These are phyloP conservation scores for Conomelus anceps DNA, from an alignment of 2,888 invertebrate genomes.

Conservation along the genomic window DNA sequence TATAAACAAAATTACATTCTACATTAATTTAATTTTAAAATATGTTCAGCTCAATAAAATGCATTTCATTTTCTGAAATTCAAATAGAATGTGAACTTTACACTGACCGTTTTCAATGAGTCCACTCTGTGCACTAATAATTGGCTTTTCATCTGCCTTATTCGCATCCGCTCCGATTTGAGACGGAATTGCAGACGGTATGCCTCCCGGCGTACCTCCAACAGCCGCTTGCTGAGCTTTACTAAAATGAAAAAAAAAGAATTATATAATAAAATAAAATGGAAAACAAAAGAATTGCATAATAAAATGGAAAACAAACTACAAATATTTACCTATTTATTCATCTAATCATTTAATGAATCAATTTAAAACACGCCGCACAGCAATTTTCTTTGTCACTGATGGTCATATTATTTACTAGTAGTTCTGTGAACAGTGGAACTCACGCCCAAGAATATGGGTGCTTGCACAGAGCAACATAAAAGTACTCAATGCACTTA, in stretches of 20 bases:
- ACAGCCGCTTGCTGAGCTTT: conserved; percentile 4
- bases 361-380: too few species aligned
- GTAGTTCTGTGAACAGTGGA: too few species aligned
- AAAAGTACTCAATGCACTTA: too few species aligned
- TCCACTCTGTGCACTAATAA: conserved; percentile 1
- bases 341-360: neutral
- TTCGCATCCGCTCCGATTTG: neutral
- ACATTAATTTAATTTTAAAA: too few species aligned
- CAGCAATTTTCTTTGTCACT: too few species aligned
- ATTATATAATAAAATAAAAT: neutral
- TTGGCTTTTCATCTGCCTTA: neutral
- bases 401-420: too few species aligned
- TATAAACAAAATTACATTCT: too few species aligned
- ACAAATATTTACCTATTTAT: neutral
- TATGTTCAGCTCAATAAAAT: too few species aligned
- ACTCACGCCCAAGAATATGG: too few species aligned
- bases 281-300: neutral
- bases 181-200: neutral
- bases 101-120: neutral
- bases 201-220: neutral
- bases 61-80: too few species aligned
- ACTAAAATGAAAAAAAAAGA: neutral
- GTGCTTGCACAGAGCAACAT: too few species aligned
- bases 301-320: neutral
- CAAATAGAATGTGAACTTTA: neutral